Evolutionary conservation across 2,113 vertebrate genomes (phyloP).

Genomic region (Sialia sialis): DNA sequence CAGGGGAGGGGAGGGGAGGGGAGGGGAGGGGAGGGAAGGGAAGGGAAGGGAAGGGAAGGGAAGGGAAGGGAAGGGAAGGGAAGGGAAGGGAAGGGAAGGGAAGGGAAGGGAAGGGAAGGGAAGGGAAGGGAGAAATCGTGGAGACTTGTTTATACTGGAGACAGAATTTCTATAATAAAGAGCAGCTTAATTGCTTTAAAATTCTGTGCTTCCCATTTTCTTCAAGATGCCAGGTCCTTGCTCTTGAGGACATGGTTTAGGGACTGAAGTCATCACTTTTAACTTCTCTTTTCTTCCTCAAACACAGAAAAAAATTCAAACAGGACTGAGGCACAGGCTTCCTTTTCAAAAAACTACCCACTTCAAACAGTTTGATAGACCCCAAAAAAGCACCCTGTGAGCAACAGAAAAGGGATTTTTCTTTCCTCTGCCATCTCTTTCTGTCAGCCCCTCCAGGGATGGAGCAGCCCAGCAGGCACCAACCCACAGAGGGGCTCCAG

Average conservation of each 20-base stretch:
- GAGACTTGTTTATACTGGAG: not conserved
- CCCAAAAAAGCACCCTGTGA: not conserved
- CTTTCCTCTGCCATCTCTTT: not conserved
- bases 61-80: not conserved
- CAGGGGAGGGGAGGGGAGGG: too few species aligned
- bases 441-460: not conserved
- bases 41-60: not conserved
- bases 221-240: not conserved
- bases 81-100: too few species aligned
- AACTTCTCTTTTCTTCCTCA: not conserved
- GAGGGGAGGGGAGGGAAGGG: not conserved
- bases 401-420: not conserved
- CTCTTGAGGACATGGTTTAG: not conserved
- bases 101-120: not conserved
- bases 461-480: not conserved
- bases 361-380: not conserved
- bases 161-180: not conserved
- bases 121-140: not conserved
- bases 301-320: not conserved
- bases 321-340: not conserved
- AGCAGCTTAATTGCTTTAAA: not conserved
- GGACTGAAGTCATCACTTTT: not conserved
- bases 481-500: rapidly evolving
- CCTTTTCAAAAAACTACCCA: not conserved
- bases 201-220: not conserved